Evolutionary conservation across 2,888 invertebrate species (phyloP), one percentile per base, ranked within the genome.

Genomic region (Allacma fusca): DNA sequence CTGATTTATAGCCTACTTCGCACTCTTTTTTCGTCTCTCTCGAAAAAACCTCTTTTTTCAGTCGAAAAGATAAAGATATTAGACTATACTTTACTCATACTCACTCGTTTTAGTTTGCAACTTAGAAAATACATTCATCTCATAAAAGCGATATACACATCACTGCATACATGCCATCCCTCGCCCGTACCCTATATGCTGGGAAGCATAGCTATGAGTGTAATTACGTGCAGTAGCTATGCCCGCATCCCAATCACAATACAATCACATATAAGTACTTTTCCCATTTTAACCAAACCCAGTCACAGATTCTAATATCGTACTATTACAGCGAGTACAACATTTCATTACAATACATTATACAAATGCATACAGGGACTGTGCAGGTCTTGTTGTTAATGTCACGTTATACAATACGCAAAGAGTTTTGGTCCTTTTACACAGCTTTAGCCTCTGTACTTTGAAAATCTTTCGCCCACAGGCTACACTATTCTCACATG

Each of bases 1-100:
- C 81, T 82, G 82, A 82, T 82, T 82, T 82, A 82, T 82, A 80
- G 82, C 80, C 82, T 80, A 80, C 81, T 82, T 82, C 82, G 80
- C 82, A 82, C 82, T 82, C 79, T 81, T 80, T 78, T 75, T 77
- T 68, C 70, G 57, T 78, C 74, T 77, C 50, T 28, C 57, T 44
- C 50, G 24, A 76, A 67, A 67, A 72, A 77, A 75, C 34, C 75
- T 64, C 69, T 74, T 78, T 75, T 78, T 69, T 69, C 74, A 74
- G 78, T 69, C 74, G 67, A 78, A 74, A 78, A 71, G 78, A 78
- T 73, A 77, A 77, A 77, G 77, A 77, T 77, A 77, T 77, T 77
- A 77, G 73, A 73, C 73, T 65, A 77, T 77, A 65, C 62, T 50
- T 65, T 72, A 50, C 72, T 69, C 76, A 76, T 62, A 64, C 70